Base-by-base conservation (phyloP, 2,113 vertebrate species). In the Ia io region DNA sequence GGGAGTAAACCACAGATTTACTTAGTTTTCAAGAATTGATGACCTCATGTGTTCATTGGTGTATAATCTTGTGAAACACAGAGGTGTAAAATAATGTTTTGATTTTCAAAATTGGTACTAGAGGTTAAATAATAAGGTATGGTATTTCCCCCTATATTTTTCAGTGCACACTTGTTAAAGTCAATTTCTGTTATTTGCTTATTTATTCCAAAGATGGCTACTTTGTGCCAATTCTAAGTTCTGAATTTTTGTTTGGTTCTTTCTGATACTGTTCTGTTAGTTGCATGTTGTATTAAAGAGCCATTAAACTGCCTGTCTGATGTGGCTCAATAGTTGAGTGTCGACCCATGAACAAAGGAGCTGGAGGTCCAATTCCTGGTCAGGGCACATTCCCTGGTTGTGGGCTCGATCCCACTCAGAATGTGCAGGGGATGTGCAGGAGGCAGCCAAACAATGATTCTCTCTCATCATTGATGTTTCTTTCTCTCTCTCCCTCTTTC, bases 41-140 rank as follows among this genome's bases (percentile, higher is more conserved):
- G 20, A 42, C 18, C 42, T 67, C 32, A 30, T 56, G 11, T 69
- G 44, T 71, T 65, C 56, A 5, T 37, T 37, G 30, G 10, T 35
- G 6, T 9, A 17, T 20, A 35, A 22, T 1, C 51, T 63, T 86
- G 61, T 61, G 12, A 94, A 90, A 97, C 28, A 9, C 44, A 30
- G n/a, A 65, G 47, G 17, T 82, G 18, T 85, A 80, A 74, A 89
- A 76, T 71, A 47, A 74, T 88, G 77, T 90, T 94, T 86, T 84
- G 63, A 47, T 70, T 73, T 73, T 95, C n/a, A 53, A 93, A 89
- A 90, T 51, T 88, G 37, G 37, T 42, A 23, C 49, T 10, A 4
- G 30, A 9, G 14, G 32, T 22, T 92, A 77, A 85, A 78, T 93
- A 10, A 18, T 65, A 40, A 35, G 49, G 9, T 59, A 32, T 44